Conservation (phyloP, 1,140 invertebrate genomes). For the Orchestia grillus region DNA sequence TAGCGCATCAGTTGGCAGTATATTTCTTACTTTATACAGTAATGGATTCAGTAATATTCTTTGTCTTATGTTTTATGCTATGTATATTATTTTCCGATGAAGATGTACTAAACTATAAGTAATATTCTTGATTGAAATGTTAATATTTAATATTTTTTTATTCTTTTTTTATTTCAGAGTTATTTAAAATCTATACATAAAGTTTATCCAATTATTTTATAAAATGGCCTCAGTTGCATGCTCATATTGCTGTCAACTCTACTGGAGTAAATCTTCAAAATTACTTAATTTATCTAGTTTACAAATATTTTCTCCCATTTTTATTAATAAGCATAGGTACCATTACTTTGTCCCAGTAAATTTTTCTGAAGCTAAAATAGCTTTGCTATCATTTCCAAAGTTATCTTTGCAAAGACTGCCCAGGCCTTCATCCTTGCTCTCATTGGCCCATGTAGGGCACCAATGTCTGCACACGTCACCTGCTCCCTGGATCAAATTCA, state of each 20-base stretch:
- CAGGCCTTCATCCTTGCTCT: background rate
- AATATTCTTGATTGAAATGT: no score
- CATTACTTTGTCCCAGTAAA: background rate
- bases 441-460: background rate
- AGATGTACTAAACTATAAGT: no score
- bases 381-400: background rate
- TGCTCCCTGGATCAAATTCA: background rate
- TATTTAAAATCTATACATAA: background rate
- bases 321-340: background rate
- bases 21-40: no score
- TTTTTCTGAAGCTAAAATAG: background rate
- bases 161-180: no score
- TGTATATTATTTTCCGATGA: no score
- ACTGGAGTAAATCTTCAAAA: background rate
- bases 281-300: background rate
- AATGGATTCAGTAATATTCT: no score
- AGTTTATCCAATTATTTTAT: background rate
- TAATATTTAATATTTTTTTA: no score
- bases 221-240: background rate
- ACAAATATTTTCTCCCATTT: background rate
- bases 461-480: background rate
- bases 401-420: background rate
- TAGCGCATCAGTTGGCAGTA: no score
- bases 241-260: background rate
- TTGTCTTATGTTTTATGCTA: no score